Evolutionary conservation across 2,113 vertebrate genomes (phyloP).

Genomic region (Salminus brasiliensis): DNA sequence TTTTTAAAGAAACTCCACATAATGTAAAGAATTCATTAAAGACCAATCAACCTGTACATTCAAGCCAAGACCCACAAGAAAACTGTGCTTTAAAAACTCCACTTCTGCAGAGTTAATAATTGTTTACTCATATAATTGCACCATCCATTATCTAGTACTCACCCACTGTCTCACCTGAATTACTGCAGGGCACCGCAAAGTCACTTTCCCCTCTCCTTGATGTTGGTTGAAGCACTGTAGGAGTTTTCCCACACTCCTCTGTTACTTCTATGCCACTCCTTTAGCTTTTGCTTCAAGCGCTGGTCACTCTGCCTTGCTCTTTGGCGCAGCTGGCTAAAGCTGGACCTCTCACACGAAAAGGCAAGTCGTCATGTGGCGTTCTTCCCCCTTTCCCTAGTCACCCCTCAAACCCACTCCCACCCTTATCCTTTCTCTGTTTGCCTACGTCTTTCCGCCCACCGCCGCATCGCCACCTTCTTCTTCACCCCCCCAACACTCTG

Average conservation of each 20-base stretch:
- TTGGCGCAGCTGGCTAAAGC: not conserved
- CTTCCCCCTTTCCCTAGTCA: slow-evolving; percentile 18
- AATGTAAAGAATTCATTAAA: not conserved
- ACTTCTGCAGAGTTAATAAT: not conserved
- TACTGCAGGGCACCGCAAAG: slow-evolving; percentile 3
- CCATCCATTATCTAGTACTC: slow-evolving; percentile 8
- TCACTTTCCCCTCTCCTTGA: not conserved
- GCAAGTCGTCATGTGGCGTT: slow-evolving; percentile 35
- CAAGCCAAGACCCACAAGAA: not conserved
- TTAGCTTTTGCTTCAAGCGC: not conserved
- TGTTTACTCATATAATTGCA: not conserved
- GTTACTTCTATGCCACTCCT: not conserved
- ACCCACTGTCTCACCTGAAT: slow-evolving; percentile 37
- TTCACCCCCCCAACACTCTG: slow-evolving; percentile 39
- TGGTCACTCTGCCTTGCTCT: not conserved
- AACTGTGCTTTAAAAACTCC: not conserved
- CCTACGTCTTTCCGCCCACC: slow-evolving; percentile 49
- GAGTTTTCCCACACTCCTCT: not conserved
- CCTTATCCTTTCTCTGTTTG: slow-evolving; percentile 49
- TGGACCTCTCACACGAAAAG: slow-evolving; percentile 8
- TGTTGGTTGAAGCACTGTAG: not conserved
- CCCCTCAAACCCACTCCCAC: slow-evolving; percentile 19
- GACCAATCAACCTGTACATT: not conserved
- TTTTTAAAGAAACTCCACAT: not conserved
- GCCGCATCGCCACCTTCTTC: slow-evolving; percentile 53